Percentiles rank a stretch among this genome's conserved stretches.
Conservation (phyloP, 2,113 vertebrate species). For the Circaetus cinerascens region DNA sequence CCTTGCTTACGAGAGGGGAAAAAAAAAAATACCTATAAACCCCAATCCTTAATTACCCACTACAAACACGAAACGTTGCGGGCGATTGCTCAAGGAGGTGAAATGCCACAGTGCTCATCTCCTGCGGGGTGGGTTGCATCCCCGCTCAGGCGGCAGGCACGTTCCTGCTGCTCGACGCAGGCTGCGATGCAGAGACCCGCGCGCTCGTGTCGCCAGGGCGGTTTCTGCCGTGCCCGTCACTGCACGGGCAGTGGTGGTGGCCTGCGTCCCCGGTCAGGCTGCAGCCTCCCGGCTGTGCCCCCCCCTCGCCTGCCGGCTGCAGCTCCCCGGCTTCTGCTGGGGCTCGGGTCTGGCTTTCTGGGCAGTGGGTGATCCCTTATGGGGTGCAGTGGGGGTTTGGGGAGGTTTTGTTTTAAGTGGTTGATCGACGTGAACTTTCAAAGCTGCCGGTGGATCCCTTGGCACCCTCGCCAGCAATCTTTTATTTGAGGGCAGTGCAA, state of each 20-base stretch:
- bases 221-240: accelerated
- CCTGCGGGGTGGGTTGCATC: not conserved
- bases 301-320: no score
- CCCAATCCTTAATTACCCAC: not conserved
- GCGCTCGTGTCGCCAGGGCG: accelerated
- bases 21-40: not conserved
- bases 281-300: not conserved
- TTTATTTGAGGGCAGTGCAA: accelerated
- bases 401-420: not conserved
- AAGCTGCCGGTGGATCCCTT: not conserved
- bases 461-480: accelerated
- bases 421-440: accelerated
- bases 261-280: not conserved
- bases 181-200: not conserved
- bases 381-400: not conserved
- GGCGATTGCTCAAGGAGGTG: constrained; percentile 22
- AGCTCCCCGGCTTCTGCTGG: not conserved
- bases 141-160: accelerated
- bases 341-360: not conserved
- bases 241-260: accelerated
- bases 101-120: not conserved
- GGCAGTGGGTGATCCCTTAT: not conserved
- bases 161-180: not conserved
- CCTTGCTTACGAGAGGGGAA: not conserved
- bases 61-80: not conserved